Conservation (phyloP, 2,888 invertebrate genomes). For the Synanthedon formicaeformis region DNA sequence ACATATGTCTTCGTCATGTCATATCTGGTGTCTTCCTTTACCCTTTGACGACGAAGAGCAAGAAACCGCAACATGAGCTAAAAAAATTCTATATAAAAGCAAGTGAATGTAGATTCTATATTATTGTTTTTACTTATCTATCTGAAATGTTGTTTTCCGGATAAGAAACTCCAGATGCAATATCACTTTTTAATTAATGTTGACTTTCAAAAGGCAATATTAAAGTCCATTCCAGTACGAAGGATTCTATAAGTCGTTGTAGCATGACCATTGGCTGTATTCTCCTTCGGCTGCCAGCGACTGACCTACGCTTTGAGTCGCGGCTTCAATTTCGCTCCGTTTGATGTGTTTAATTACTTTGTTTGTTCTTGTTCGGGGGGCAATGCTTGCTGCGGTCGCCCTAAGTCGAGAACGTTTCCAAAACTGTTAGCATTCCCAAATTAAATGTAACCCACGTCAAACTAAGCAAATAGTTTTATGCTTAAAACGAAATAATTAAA, state of each 20-base stretch:
- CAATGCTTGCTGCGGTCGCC: slow-evolving; percentile 58
- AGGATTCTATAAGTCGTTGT: not conserved
- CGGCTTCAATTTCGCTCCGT: slow-evolving; percentile 58
- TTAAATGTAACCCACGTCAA: slow-evolving; percentile 68
- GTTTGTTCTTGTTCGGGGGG: slow-evolving; percentile 59
- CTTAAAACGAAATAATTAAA: slow-evolving; percentile 56
- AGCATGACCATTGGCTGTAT: slow-evolving; percentile 1
- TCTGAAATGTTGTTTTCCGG: too few relatives aligned
- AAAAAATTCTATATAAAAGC: too few relatives aligned
- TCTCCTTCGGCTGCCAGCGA: slow-evolving; percentile 7
- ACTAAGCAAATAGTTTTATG: slow-evolving; percentile 58
- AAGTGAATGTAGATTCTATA: too few relatives aligned
- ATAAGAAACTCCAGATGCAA: too few relatives aligned
- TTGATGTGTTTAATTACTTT: slow-evolving; percentile 71
- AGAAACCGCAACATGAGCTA: too few relatives aligned
- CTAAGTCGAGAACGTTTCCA: slow-evolving; percentile 57
- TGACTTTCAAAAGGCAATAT: too few relatives aligned
- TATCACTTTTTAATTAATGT: too few relatives aligned
- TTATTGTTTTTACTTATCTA: too few relatives aligned
- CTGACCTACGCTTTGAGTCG: slow-evolving; percentile 43
- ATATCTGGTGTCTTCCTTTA: too few relatives aligned
- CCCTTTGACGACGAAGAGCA: too few relatives aligned
- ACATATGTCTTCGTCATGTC: too few relatives aligned
- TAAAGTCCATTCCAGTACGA: not conserved
- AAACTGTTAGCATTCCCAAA: slow-evolving; percentile 61